These are phyloP conservation scores for Napeogenes inachia DNA, from an alignment of 2,888 invertebrate species.

Conservation along the genomic window DNA sequence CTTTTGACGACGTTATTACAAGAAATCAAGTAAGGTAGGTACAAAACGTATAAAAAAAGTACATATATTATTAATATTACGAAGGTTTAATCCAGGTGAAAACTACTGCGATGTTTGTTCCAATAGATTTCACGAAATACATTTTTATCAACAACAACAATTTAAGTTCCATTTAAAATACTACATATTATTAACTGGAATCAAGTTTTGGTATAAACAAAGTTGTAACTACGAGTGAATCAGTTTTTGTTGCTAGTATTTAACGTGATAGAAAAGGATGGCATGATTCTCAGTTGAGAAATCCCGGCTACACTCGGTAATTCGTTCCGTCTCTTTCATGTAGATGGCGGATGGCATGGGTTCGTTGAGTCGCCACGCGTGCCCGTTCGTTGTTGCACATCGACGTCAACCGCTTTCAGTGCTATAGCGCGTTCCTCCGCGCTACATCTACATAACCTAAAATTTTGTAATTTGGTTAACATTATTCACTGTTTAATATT, in stretches of 20 bases:
- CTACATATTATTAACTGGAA: neutral
- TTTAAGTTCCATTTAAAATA: too few species aligned
- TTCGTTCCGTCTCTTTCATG: constrained; percentile 49
- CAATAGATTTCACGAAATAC: too few species aligned
- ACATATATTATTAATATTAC: neutral
- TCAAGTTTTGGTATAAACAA: constrained; percentile 2
- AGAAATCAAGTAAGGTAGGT: neutral
- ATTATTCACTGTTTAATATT: constrained; percentile 41
- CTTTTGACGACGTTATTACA: neutral
- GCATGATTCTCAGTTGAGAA: constrained; percentile 37
- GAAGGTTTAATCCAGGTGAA: too few species aligned
- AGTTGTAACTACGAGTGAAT: constrained; percentile 6
- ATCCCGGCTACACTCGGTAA: constrained; percentile 39
- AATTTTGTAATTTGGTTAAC: constrained; percentile 57
- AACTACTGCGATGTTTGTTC: neutral
- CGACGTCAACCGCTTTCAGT: constrained; percentile 75
- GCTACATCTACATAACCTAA: constrained; percentile 73
- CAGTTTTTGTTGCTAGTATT: constrained; percentile 13
- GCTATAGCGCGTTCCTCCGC: constrained; percentile 73
- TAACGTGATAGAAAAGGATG: constrained; percentile 35
- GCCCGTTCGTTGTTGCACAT: constrained; percentile 70
- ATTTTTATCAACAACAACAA: too few species aligned
- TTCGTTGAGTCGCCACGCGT: constrained; percentile 56
- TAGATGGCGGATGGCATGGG: constrained; percentile 39
- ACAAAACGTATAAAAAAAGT: neutral